phyloP scores from a whole-genome alignment of 2,888 invertebrate genomes.

The Parnassius glacialis region DNA sequence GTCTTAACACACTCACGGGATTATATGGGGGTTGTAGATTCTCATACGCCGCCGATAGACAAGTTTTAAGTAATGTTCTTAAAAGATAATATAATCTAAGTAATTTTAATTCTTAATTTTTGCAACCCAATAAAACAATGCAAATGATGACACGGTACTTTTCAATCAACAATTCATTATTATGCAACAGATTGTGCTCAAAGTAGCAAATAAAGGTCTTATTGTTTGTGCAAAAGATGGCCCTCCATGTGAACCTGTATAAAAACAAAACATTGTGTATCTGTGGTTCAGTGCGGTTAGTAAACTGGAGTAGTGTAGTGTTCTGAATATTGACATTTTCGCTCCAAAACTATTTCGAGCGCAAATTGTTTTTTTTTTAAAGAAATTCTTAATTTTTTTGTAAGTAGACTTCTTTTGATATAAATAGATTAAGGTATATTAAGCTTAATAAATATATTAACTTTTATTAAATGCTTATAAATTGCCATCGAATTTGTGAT shows the following conservation, averaged over 20 bases:
- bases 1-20: too few relatives aligned
- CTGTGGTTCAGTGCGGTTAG: constrained; percentile 56
- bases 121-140: neutral
- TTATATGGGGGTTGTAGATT: too few relatives aligned
- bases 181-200: constrained; percentile 21
- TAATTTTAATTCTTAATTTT: neutral
- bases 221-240: constrained; percentile 47
- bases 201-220: constrained; percentile 33
- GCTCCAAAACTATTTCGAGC: constrained; percentile 22
- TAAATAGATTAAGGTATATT: too few relatives aligned
- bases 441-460: too few relatives aligned
- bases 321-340: constrained; percentile 34
- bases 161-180: constrained; percentile 7
- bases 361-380: constrained; percentile 7
- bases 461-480: too few relatives aligned
- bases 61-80: too few relatives aligned
- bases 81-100: too few relatives aligned
- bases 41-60: too few relatives aligned
- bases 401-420: too few relatives aligned
- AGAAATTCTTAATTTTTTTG: too few relatives aligned
- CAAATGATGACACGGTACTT: neutral
- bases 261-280: constrained; percentile 59
- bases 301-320: constrained; percentile 46
- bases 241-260: constrained; percentile 50
- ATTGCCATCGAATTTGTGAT: too few relatives aligned